These are phyloP conservation scores for Harpagus bidentatus DNA, from an alignment of 2,113 vertebrate genomes.

Conservation along the genomic window DNA sequence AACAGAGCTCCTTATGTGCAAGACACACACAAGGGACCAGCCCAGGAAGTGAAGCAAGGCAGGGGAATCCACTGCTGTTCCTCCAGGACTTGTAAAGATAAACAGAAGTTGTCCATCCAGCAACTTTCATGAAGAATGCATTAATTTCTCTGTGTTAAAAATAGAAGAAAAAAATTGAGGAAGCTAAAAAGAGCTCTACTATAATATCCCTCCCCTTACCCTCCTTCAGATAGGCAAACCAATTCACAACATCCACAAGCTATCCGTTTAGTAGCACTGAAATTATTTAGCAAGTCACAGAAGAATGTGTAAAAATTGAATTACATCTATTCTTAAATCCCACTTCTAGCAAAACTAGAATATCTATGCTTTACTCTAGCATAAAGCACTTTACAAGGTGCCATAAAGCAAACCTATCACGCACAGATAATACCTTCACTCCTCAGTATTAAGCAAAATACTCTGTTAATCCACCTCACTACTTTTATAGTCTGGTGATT, in stretches of 20 bases:
- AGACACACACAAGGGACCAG: background rate
- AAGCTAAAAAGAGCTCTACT: background rate
- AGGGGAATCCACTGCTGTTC: background rate
- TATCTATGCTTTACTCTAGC: background rate
- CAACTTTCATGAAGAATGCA: background rate
- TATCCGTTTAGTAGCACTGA: background rate
- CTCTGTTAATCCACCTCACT: background rate
- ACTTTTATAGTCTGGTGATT: background rate
- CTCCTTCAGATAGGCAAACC: background rate
- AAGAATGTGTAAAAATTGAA: background rate
- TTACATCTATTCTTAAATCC: background rate
- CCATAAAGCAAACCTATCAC: background rate
- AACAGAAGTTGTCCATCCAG: background rate
- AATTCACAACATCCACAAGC: background rate
- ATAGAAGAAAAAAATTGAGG: background rate
- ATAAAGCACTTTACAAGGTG: background rate
- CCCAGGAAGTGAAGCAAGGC: background rate
- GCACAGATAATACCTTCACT: background rate
- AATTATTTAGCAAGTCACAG: background rate
- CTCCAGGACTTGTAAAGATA: background rate
- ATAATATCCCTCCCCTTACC: background rate
- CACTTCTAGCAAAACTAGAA: background rate
- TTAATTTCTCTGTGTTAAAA: background rate
- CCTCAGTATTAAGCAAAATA: background rate
- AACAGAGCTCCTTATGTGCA: background rate